Base-by-base conservation (phyloP, 2,888 invertebrate species). In the Mesopsocus fuscifrons region DNA sequence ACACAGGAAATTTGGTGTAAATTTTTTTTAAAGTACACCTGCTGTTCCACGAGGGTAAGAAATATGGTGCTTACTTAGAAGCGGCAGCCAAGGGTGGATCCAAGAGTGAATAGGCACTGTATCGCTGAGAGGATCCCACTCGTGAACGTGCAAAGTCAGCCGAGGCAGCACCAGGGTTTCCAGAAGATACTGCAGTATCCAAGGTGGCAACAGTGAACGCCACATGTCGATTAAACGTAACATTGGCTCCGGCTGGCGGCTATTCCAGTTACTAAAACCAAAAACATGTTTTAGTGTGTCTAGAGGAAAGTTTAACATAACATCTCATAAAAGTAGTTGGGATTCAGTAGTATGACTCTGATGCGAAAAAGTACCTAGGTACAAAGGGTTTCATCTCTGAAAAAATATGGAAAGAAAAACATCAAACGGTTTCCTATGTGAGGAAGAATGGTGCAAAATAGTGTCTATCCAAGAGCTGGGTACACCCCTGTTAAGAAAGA, bases 91-190 rank as follows among this genome's bases (percentile, higher is more conserved):
- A 0, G 97, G 97, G 59, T 94, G 79, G 47, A 95, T 77, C 98
- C 98, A 98, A 3, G 80, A 74, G 60, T 98, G 95, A 50, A 99
- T 83, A 11, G 97, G 97, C 49, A 91, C 74, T 0, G 85, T 84
- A 59, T 98, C 97, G 0, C 82, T 82, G 2, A 92, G 68, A 1
- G 98, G 98, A 66, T 98, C 88, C 98, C 98, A 97, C 43, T 71
- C 72, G 34, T 82, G 73, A 1, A 91, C 91, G 50, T 82, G 88
- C 1, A 68, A 61, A 16, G 72, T 66, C 30, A 85, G 58, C 32
- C 75, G 69, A 0, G 89, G 88, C 53, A 88, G 65, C 41, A 95
- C 70, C 41, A 80, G 64, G 52, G 88, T 80, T 43, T 89, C 77
- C n/a, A 84, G 68, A 44, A 88, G 69, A 53, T 84, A 79, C 49